These are phyloP conservation scores for Sarcophaga variegata DNA, from an alignment of 2,888 invertebrate genomes.

Conservation along the genomic window DNA sequence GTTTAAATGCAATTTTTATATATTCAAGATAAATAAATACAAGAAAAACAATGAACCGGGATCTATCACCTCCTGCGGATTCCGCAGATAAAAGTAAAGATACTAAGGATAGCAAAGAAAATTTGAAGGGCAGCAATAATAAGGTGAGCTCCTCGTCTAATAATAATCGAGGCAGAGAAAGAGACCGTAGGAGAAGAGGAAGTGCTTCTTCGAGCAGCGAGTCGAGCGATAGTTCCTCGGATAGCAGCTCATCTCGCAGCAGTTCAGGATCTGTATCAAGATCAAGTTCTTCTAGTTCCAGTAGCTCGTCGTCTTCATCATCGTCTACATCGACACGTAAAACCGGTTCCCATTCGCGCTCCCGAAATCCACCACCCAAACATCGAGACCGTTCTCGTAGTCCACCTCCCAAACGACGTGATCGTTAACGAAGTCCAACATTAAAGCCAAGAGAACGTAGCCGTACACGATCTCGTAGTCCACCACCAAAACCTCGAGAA, in stretches of 20 bases:
- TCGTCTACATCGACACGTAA: slow-evolving; percentile 84
- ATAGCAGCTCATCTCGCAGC: slow-evolving; percentile 89
- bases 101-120: slow-evolving; percentile 82
- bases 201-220: slow-evolving; percentile 92
- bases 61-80: slow-evolving; percentile 87
- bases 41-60: slow-evolving; percentile 81
- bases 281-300: slow-evolving; percentile 87
- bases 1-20: not conserved
- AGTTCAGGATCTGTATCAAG: slow-evolving; percentile 88
- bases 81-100: slow-evolving; percentile 88
- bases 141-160: slow-evolving; percentile 73
- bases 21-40: not conserved
- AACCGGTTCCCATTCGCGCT: slow-evolving; percentile 66
- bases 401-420: slow-evolving; percentile 73
- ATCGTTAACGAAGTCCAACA: slow-evolving; percentile 63
- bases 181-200: slow-evolving; percentile 82
- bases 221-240: slow-evolving; percentile 91
- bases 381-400: slow-evolving; percentile 74
- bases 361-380: slow-evolving; percentile 70
- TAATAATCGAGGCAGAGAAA: slow-evolving; percentile 76
- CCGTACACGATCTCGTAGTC: slow-evolving; percentile 78
- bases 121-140: slow-evolving; percentile 72
- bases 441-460: slow-evolving; percentile 57
- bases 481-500: slow-evolving; percentile 73
- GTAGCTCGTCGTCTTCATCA: slow-evolving; percentile 85